Evolutionary conservation across 2,113 vertebrate genomes (phyloP).

Genomic region (Aegotheles bennettii): DNA sequence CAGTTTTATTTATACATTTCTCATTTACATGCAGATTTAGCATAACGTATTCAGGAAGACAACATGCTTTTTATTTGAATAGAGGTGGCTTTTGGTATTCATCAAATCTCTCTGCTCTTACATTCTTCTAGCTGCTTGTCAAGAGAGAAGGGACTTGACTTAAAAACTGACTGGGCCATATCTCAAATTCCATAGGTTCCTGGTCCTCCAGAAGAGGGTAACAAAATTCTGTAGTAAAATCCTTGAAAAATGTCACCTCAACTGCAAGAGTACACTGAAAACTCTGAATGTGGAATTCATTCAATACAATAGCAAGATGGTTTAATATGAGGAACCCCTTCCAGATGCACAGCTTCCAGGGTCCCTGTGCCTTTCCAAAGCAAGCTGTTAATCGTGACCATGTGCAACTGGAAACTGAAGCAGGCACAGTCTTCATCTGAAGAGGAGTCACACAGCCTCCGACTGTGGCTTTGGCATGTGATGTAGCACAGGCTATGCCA

Average conservation of each 20-base stretch:
- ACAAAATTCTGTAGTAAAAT: not conserved
- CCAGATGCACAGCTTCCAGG: rapidly evolving
- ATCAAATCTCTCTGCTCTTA: not conserved
- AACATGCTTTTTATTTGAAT: not conserved
- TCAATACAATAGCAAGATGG: not conserved
- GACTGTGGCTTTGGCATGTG: not conserved
- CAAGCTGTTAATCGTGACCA: not conserved
- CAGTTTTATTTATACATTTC: constrained; percentile 40
- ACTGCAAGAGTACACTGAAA: not conserved
- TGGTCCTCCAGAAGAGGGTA: not conserved
- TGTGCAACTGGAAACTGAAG: not conserved
- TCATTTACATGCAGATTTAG: constrained; percentile 40
- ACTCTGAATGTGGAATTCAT: not conserved
- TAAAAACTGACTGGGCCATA: not conserved
- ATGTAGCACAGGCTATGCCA: not conserved
- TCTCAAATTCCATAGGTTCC: not conserved
- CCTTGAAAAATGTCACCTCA: not conserved
- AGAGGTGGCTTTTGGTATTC: not conserved
- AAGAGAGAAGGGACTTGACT: not conserved
- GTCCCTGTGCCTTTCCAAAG: not conserved
- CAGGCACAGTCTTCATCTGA: not conserved
- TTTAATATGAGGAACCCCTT: not conserved
- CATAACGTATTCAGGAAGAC: constrained; percentile 16
- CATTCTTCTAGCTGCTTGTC: not conserved
- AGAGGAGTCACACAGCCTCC: not conserved